A percentile compares a stretch with the other conserved stretches of the same genome.
These are phyloP conservation scores for Drosophila ezoana DNA, from an alignment of 2,888 invertebrate genomes.

Conservation along the genomic window DNA sequence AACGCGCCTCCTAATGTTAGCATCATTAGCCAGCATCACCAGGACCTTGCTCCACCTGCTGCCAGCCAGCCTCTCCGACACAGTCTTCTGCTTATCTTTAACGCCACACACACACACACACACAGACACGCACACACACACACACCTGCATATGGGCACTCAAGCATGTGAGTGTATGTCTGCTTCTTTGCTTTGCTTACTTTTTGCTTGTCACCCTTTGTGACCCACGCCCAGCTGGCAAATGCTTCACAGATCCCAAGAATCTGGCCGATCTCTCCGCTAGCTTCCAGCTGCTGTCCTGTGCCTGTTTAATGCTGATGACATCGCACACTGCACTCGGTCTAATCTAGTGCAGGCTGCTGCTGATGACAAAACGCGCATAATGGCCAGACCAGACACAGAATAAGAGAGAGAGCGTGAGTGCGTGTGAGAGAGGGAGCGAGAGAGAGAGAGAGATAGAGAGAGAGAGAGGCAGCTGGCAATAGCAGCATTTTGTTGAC, in stretches of 20 bases:
- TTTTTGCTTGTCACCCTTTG: constrained; percentile 38
- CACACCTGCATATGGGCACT: constrained; percentile 27
- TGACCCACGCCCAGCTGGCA: neutral
- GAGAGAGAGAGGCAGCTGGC: constrained; percentile 8
- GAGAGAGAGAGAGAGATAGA: neutral
- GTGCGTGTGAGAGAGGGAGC: constrained; percentile 2
- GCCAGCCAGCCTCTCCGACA: constrained; percentile 7
- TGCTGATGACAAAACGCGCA: constrained; percentile 60
- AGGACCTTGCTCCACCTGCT: constrained; percentile 41
- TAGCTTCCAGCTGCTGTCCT: constrained; percentile 11
- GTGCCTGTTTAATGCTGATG: constrained; percentile 63
- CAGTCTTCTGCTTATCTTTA: constrained; percentile 5
- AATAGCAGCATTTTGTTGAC: constrained; percentile 59
- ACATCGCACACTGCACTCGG: constrained; percentile 66
- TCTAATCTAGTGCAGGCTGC: constrained; percentile 59
- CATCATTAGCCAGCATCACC: constrained; percentile 68
- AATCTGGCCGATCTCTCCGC: constrained; percentile 44
- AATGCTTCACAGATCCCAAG: constrained; percentile 10
- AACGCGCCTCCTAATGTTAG: constrained; percentile 70
- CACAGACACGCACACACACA: constrained; percentile 21
- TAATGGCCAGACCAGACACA: constrained; percentile 36
- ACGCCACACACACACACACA: constrained; percentile 15
- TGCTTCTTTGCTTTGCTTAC: constrained; percentile 16
- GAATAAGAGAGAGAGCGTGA: neutral
- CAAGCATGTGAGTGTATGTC: constrained; percentile 9